phyloP scores from a whole-genome alignment of 2,797 vertebrate genomes.

The Serranus cabrilla region DNA sequence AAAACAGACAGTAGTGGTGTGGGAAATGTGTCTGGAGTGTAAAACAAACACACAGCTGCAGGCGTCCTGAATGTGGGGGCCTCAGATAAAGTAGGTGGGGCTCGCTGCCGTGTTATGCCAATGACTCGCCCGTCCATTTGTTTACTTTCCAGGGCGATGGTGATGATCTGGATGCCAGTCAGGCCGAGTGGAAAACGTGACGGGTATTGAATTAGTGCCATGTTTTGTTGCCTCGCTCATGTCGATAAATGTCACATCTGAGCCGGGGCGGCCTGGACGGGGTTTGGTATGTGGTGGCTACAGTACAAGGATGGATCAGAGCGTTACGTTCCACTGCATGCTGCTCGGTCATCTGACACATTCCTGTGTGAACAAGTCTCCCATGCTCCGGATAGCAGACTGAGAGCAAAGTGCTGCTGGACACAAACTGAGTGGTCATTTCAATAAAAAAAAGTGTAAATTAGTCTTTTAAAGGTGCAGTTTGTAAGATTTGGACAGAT shows the following conservation, averaged over 20 bases:
- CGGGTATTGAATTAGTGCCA: constrained; percentile 38
- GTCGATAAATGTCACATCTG: constrained; percentile 58
- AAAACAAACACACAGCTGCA: constrained; percentile 67
- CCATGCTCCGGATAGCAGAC: constrained; percentile 14
- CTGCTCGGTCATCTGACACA: constrained; percentile 66
- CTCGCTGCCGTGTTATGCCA: constrained; percentile 38
- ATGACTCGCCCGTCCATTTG: constrained; percentile 39
- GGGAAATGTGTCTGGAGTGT: constrained; percentile 51
- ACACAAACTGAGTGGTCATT: background rate
- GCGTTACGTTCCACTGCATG: constrained; percentile 50
- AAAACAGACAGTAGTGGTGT: constrained; percentile 32
- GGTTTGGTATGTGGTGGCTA: constrained; percentile 59
- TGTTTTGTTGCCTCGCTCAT: constrained; percentile 35
- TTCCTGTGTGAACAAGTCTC: constrained; percentile 59
- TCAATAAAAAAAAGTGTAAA: background rate
- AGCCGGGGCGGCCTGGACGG: constrained; percentile 29
- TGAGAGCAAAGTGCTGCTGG: background rate
- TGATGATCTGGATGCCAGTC: constrained; percentile 40
- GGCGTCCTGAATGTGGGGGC: constrained; percentile 30
- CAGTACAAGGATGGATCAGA: constrained; percentile 48
- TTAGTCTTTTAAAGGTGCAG: too few species aligned
- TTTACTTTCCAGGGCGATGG: constrained; percentile 67
- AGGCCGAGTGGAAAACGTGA: constrained; percentile 75
- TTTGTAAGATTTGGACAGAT: too few species aligned
- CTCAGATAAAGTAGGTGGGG: constrained; percentile 71